A percentile compares a stretch with the other conserved stretches of the same genome.
phyloP scores from a whole-genome alignment of 2,888 invertebrate species.

The Pristionchus arcanus region DNA sequence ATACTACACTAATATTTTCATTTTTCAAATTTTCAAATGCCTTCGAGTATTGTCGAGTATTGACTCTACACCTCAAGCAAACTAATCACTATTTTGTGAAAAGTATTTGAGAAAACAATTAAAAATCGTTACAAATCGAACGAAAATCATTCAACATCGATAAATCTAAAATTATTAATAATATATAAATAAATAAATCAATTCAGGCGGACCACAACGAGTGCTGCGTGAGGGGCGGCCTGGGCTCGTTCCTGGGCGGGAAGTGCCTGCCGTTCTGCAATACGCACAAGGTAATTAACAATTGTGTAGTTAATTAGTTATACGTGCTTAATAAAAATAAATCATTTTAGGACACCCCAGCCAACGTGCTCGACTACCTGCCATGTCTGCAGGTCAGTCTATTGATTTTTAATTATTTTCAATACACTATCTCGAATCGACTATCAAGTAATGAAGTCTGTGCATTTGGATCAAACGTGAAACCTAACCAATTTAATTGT shows the following conservation, averaged over 20 bases:
- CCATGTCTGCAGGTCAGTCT: slow-evolving; percentile 65
- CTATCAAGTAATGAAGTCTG: background rate
- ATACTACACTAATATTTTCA: background rate
- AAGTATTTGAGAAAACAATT: background rate
- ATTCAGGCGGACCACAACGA: slow-evolving; percentile 68
- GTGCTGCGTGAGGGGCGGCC: slow-evolving; percentile 70
- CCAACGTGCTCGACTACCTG: slow-evolving; percentile 76
- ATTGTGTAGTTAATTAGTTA: background rate
- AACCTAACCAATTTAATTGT: background rate
- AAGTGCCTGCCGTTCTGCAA: slow-evolving; percentile 77
- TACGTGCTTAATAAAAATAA: too few species aligned
- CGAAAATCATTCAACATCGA: too few species aligned
- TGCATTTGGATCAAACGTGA: background rate
- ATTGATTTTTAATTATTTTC: background rate
- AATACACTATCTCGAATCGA: too few species aligned
- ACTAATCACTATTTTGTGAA: background rate
- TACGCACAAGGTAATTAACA: slow-evolving; percentile 65
- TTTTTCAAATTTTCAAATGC: background rate
- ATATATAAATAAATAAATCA: background rate
- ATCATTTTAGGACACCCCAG: slow-evolving; percentile 65
- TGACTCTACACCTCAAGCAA: too few species aligned
- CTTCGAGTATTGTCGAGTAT: too few species aligned
- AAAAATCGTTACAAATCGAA: background rate
- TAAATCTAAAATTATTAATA: background rate
- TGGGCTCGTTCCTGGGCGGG: slow-evolving; percentile 71